phyloP scores from a whole-genome alignment of 2,888 invertebrate genomes.

The Dascillus cervinus region DNA sequence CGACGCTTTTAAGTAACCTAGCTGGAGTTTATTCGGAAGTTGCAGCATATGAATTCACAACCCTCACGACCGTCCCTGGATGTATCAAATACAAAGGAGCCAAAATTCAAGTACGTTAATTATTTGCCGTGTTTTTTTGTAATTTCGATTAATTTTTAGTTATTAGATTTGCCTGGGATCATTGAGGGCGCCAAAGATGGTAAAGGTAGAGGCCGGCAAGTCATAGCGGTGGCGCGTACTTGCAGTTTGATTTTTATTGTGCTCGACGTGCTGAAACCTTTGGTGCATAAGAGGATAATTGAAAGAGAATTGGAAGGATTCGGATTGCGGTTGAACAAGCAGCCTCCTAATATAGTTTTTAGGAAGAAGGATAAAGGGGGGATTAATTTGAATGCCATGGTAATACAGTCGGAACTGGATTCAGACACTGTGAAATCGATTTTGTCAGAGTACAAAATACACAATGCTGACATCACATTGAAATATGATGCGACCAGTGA shows the following conservation, averaged over 20 bases:
- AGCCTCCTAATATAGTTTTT: constrained; percentile 94
- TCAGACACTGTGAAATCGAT: constrained; percentile 92
- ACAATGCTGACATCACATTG: constrained; percentile 96
- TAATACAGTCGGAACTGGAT: constrained; percentile 86
- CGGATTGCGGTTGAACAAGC: constrained; percentile 90
- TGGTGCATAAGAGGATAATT: constrained; percentile 91
- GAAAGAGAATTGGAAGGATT: constrained; percentile 99
- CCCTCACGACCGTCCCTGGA: constrained; percentile 97
- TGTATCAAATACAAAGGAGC: constrained; percentile 99
- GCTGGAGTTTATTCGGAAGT: constrained; percentile 99
- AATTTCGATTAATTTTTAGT: constrained; percentile 51
- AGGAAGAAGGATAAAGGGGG: constrained; percentile 98
- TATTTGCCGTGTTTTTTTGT: neutral
- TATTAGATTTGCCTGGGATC: constrained; percentile 98
- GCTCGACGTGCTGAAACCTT: constrained; percentile 92
- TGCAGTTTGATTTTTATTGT: constrained; percentile 97
- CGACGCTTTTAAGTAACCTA: constrained; percentile 89
- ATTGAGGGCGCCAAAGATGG: constrained; percentile 99
- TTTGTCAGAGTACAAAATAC: constrained; percentile 94
- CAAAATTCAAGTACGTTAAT: constrained; percentile 84
- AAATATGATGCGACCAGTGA: constrained; percentile 93
- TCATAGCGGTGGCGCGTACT: constrained; percentile 97
- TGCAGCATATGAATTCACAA: constrained; percentile 99
- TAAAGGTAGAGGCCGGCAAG: constrained; percentile 97
- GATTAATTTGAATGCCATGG: constrained; percentile 88